Evolutionary conservation across 2,113 vertebrate genomes (phyloP).

Genomic region (Chloebia gouldiae): DNA sequence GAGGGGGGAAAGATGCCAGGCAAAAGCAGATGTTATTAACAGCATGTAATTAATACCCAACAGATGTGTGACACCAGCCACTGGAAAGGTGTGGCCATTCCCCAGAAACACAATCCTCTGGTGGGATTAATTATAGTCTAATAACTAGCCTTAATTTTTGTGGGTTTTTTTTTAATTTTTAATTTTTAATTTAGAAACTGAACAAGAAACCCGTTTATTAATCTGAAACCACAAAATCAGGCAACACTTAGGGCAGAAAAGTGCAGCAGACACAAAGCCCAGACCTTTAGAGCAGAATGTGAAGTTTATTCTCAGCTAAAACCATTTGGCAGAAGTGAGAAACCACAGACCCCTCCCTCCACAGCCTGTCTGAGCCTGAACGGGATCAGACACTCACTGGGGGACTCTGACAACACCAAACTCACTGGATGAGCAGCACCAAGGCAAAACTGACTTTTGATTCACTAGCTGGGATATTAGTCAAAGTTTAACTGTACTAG

Average conservation of each 20-base stretch:
- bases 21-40: not conserved
- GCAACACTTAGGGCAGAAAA: not conserved
- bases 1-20: not conserved
- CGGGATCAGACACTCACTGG: not conserved
- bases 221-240: not conserved
- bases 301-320: not conserved
- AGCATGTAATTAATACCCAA: not conserved
- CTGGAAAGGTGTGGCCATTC: not conserved
- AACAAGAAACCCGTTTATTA: not conserved
- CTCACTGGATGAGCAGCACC: not conserved
- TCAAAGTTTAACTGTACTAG: not conserved
- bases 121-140: not conserved
- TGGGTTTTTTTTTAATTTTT: accelerated
- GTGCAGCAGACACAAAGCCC: not conserved
- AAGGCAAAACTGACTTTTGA: slow-evolving; percentile 3
- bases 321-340: not conserved
- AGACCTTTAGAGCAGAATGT: not conserved
- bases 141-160: not conserved
- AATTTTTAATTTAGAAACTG: not conserved
- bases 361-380: not conserved
- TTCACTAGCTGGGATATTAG: not conserved
- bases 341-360: not conserved
- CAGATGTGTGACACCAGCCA: not conserved
- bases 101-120: not conserved
- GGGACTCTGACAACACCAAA: not conserved